Percentiles rank a stretch among this genome's conserved stretches.
These are phyloP conservation scores for Hippocampus kuda DNA, from an alignment of 2,797 vertebrate species.

Conservation along the genomic window DNA sequence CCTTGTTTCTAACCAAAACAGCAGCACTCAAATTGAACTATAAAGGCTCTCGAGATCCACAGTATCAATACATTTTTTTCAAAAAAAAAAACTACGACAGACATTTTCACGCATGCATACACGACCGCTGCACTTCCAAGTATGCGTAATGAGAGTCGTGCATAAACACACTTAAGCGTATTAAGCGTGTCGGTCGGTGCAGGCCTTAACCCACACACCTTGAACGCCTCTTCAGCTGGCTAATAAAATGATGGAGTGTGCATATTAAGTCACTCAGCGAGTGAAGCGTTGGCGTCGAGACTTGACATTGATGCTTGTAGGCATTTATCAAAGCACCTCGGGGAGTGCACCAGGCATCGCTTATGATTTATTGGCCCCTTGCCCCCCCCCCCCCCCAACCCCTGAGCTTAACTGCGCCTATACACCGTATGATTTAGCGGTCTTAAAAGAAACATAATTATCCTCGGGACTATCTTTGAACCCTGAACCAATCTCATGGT, in stretches of 20 bases:
- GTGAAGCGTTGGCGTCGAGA: slow-evolving; percentile 11
- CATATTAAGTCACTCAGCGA: slow-evolving; percentile 23
- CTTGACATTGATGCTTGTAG: slow-evolving; percentile 23
- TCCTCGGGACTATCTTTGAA: neutral
- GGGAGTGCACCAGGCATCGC: neutral
- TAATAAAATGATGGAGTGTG: slow-evolving; percentile 31
- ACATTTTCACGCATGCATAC: neutral
- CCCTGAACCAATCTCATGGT: neutral
- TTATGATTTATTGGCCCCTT: neutral
- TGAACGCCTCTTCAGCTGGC: slow-evolving; percentile 7
- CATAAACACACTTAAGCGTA: neutral
- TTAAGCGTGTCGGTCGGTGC: neutral
- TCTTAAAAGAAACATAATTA: neutral
- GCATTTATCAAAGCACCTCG: slow-evolving; percentile 13
- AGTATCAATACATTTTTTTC: neutral
- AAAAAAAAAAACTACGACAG: neutral
- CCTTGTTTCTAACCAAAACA: too few relatives aligned
- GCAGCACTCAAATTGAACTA: too few relatives aligned
- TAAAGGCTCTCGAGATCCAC: too few relatives aligned
- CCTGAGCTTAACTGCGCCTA: neutral
- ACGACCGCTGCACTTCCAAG: neutral
- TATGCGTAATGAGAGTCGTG: neutral
- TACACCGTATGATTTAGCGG: neutral
- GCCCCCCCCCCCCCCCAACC: neutral
- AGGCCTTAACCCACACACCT: slow-evolving; percentile 5